These are phyloP conservation scores for Austrofundulus limnaeus DNA, from an alignment of 2,113 vertebrate genomes.

Conservation along the genomic window DNA sequence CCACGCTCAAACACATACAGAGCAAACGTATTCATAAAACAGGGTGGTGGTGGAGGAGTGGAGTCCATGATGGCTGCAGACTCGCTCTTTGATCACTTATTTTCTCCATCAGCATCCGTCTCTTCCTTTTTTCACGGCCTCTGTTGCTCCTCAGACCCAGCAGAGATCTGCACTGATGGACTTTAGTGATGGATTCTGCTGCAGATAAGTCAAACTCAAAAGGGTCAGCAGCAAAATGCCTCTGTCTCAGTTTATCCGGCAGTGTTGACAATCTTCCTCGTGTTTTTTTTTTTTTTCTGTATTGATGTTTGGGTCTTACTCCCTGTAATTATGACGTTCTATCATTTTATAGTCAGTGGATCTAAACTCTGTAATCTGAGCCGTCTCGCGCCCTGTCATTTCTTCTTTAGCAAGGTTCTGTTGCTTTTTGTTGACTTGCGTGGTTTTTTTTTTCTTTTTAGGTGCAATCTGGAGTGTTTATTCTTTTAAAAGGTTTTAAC, in stretches of 20 bases:
- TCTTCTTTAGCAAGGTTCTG: constrained; percentile 1
- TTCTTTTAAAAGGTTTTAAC: too few species aligned
- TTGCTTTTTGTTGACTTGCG: constrained; percentile 25
- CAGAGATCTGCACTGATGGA: constrained; percentile 53
- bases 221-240: constrained; percentile 39
- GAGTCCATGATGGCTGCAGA: constrained; percentile 29
- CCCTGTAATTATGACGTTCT: constrained; percentile 45
- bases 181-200: constrained; percentile 48
- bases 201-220: constrained; percentile 57
- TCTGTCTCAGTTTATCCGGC: constrained; percentile 36
- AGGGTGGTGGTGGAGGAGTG: constrained; percentile 36
- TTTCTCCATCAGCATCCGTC: constrained; percentile 2
- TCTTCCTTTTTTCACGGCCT: constrained; percentile 13
- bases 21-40: constrained; percentile 56
- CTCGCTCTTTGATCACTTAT: constrained; percentile 11
- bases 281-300: constrained; percentile 24
- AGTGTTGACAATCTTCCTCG: constrained; percentile 14
- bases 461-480: not conserved
- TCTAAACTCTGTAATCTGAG: constrained; percentile 46
- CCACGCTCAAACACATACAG: constrained; percentile 29
- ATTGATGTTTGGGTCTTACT: constrained; percentile 30
- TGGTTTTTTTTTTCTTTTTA: constrained; percentile 5
- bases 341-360: constrained; percentile 36
- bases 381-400: constrained; percentile 10
- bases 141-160: constrained; percentile 32